phyloP scores from a whole-genome alignment of 2,797 vertebrate species.

The Simalia tracyae region DNA sequence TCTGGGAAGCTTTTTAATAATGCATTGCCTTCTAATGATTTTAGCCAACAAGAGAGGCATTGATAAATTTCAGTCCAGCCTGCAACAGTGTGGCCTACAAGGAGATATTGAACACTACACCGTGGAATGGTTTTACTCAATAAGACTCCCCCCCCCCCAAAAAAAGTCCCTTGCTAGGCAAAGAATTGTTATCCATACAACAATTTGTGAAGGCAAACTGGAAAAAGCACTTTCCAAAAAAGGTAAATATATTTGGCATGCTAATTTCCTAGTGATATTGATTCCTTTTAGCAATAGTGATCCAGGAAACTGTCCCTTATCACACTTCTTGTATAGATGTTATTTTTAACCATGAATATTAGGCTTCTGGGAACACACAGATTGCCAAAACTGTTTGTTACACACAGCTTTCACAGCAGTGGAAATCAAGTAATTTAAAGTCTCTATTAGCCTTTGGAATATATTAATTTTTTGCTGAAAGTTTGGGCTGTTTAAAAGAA shows the following conservation, averaged over 20 bases:
- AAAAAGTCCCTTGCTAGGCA: conserved; percentile 54
- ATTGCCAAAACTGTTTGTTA: background rate
- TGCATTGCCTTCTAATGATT: conserved; percentile 67
- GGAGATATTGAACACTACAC: conserved; percentile 49
- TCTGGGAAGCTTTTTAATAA: conserved; percentile 70
- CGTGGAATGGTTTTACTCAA: conserved; percentile 43
- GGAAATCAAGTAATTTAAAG: background rate
- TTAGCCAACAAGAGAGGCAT: conserved; percentile 64
- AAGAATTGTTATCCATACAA: conserved; percentile 39
- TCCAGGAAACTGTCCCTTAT: background rate
- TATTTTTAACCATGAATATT: conserved; percentile 34
- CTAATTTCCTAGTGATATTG: conserved; percentile 26
- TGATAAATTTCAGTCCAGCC: conserved; percentile 67
- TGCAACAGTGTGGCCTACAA: conserved; percentile 45
- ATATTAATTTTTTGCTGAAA: conserved; percentile 15
- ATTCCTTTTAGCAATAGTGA: conserved; percentile 33
- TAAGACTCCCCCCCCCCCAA: conserved; percentile 5
- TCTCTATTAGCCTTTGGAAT: conserved; percentile 7
- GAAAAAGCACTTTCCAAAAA: conserved; percentile 42
- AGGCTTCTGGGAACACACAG: background rate
- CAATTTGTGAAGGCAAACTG: conserved; percentile 49
- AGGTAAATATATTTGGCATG: conserved; percentile 42
- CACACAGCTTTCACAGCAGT: conserved; percentile 6
- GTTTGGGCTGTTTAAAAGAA: background rate
- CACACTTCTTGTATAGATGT: background rate